Conservation (phyloP, 2,797 vertebrate species). For the Chrysocyon brachyurus region DNA sequence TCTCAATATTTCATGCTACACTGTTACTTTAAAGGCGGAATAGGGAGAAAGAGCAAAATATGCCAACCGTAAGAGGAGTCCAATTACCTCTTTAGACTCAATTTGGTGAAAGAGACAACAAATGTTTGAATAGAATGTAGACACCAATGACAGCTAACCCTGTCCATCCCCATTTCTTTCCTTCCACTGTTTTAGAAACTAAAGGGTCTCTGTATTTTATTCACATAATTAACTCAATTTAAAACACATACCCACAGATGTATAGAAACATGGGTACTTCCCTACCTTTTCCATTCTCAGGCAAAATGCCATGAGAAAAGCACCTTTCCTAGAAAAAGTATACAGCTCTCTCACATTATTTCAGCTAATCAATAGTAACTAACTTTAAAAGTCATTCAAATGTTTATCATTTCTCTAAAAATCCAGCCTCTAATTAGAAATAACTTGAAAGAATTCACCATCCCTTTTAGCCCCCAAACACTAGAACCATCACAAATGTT, state of each 20-base stretch:
- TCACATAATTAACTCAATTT: constrained; percentile 46
- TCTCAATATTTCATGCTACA: background rate
- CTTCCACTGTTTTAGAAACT: constrained; percentile 31
- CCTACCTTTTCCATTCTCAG: constrained; percentile 30
- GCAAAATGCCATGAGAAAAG: constrained; percentile 40
- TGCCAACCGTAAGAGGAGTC: background rate
- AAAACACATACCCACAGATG: background rate
- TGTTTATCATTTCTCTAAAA: constrained; percentile 51
- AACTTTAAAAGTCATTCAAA: constrained; percentile 42
- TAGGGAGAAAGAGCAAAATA: background rate
- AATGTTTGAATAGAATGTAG: constrained; percentile 37
- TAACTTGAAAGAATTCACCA: constrained; percentile 50
- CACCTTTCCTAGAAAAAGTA: constrained; percentile 57
- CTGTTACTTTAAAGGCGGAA: constrained; percentile 23
- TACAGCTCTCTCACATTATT: background rate
- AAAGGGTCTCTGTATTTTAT: background rate
- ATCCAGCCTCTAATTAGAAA: constrained; percentile 50
- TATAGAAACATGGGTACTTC: constrained; percentile 9
- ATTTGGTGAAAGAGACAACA: background rate
- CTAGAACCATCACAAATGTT: background rate
- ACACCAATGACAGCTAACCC: background rate
- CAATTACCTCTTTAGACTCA: background rate
- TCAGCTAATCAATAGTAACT: background rate
- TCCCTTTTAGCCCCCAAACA: background rate
- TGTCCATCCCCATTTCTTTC: background rate